phyloP scores from a whole-genome alignment of 2,797 vertebrate species.

The Xiphorhynchus erythropygius region DNA sequence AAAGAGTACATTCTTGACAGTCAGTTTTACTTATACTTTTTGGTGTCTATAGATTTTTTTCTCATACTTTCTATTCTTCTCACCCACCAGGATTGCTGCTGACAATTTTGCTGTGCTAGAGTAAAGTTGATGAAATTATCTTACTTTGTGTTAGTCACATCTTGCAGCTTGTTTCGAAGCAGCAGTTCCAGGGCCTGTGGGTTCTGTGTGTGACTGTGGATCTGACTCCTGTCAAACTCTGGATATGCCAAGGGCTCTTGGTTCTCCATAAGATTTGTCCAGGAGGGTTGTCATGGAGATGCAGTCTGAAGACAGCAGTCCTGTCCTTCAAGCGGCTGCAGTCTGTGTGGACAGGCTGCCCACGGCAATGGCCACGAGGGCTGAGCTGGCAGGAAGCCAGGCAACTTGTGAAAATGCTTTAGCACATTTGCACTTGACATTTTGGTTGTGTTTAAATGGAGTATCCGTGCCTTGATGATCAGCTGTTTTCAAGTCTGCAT shows the following conservation, averaged over 20 bases:
- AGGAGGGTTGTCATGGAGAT: not conserved
- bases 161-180: not conserved
- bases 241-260: not conserved
- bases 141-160: not conserved
- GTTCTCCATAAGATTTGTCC: not conserved
- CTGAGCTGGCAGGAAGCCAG: not conserved
- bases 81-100: not conserved
- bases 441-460: not conserved
- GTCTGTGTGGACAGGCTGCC: not conserved
- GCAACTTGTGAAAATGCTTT: not conserved
- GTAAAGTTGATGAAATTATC: not conserved
- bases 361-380: not conserved
- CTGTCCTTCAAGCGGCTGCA: not conserved
- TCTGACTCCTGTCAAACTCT: not conserved
- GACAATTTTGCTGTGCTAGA: not conserved
- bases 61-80: not conserved
- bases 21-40: not conserved
- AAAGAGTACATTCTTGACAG: not conserved
- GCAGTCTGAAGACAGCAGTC: not conserved
- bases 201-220: fast-evolving
- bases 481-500: conserved; percentile 5
- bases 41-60: not conserved
- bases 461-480: not conserved
- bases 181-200: not conserved
- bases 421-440: not conserved